A percentile compares a stretch with the other conserved stretches of the same genome.
These are phyloP conservation scores for Rotaria macrura DNA, from an alignment of 2,888 invertebrate species.

Conservation along the genomic window DNA sequence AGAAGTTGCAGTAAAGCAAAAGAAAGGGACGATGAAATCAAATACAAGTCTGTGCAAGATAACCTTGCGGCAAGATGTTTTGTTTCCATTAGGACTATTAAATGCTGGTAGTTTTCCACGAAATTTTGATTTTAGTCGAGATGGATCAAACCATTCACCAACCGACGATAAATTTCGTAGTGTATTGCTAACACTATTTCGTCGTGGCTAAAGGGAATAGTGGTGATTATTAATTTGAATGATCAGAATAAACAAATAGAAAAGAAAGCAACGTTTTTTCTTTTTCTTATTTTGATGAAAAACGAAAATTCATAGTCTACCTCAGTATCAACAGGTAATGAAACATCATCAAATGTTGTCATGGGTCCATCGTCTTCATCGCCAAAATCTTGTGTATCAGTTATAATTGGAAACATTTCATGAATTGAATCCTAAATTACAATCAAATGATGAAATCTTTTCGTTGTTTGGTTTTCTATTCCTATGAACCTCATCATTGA, in stretches of 20 bases:
- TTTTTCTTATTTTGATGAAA: not conserved
- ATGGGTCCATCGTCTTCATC: not conserved
- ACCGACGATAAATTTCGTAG: not conserved
- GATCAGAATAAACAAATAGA: not conserved
- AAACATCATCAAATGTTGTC: not conserved
- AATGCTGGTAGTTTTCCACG: not conserved
- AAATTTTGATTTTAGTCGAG: not conserved
- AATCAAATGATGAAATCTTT: no score
- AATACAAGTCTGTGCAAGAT: not conserved
- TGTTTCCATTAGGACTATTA: not conserved
- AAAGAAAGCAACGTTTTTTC: not conserved
- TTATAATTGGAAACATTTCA: not conserved
- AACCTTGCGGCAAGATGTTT: not conserved
- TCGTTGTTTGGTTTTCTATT: no score
- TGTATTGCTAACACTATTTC: not conserved
- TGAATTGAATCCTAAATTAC: not conserved
- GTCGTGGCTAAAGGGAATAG: not conserved
- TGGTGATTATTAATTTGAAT: not conserved
- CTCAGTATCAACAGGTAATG: not conserved
- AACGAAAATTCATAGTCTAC: not conserved
- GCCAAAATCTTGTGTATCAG: not conserved
- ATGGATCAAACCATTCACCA: not conserved
- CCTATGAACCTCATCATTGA: not conserved
- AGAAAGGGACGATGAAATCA: not conserved
- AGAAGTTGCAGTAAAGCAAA: not conserved